Evolutionary conservation across 2,888 invertebrate species (phyloP).

Genomic region (Cephus sareptanus): DNA sequence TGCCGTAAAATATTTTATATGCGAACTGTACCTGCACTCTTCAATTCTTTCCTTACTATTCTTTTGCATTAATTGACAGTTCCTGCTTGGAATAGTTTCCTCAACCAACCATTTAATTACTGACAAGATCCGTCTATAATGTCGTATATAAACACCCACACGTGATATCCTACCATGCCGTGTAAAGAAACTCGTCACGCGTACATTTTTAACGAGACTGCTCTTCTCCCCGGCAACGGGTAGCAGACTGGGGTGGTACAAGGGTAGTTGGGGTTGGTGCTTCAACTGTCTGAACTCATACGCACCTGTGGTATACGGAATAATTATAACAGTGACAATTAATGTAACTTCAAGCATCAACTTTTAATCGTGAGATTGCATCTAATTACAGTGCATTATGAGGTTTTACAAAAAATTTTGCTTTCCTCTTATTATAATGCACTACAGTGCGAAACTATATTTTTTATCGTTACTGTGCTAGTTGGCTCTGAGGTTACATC

Average conservation of each 20-base stretch:
- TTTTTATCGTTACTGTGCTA: not conserved
- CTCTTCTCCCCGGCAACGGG: conserved; percentile 15
- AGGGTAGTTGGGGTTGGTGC: not conserved
- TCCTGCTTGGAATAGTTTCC: conserved; percentile 26
- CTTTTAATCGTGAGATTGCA: not conserved
- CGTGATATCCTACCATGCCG: conserved; percentile 38
- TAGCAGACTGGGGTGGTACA: not conserved
- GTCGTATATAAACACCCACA: conserved; percentile 14
- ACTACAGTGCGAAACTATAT: not conserved
- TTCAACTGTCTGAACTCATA: conserved; percentile 7
- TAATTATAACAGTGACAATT: not conserved
- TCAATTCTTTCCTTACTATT: not conserved
- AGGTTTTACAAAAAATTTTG: not conserved
- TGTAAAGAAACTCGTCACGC: conserved; percentile 48
- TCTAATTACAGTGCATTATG: not conserved
- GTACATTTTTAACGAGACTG: conserved; percentile 53
- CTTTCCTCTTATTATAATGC: not conserved
- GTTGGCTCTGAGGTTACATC: not conserved
- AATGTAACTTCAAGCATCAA: not conserved
- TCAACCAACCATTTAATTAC: conserved; percentile 40
- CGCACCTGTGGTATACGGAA: not conserved
- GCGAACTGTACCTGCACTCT: too few species aligned
- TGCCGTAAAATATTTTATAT: not conserved
- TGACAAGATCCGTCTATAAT: conserved; percentile 44
- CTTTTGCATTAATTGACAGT: not conserved